These are phyloP conservation scores for Athetis lepigone DNA, from an alignment of 2,888 invertebrate genomes.

Conservation along the genomic window DNA sequence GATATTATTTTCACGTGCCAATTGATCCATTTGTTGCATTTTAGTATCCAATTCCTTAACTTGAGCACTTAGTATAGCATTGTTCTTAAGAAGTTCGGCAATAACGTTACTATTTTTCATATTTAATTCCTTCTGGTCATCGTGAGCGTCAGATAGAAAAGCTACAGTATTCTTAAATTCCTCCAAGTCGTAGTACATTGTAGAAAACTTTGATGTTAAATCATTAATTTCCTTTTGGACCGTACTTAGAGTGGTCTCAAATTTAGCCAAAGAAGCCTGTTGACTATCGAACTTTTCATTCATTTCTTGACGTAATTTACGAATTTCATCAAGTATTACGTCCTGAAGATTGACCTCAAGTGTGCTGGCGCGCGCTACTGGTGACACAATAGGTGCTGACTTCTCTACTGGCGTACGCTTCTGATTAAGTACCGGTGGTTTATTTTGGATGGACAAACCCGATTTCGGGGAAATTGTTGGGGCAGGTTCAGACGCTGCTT, in stretches of 20 bases:
- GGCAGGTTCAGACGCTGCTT: no score
- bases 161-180: background rate
- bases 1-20: no score
- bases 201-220: background rate
- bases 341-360: background rate
- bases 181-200: constrained; percentile 1
- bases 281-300: constrained; percentile 8
- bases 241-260: background rate
- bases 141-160: constrained; percentile 4
- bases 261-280: background rate
- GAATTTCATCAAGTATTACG: constrained; percentile 6
- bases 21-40: no score
- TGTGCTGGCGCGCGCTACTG: no score
- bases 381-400: background rate
- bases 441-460: no score
- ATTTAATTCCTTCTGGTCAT: background rate
- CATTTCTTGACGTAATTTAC: background rate
- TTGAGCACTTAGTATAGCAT: no score
- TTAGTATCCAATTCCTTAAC: no score
- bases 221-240: constrained; percentile 5
- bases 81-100: constrained; percentile 1
- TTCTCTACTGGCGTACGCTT: background rate
- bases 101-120: background rate
- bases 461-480: no score
- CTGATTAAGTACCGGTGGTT: no score